These are phyloP conservation scores for Tetramorium alpestre DNA, from an alignment of 1,140 invertebrate species.

Conservation along the genomic window DNA sequence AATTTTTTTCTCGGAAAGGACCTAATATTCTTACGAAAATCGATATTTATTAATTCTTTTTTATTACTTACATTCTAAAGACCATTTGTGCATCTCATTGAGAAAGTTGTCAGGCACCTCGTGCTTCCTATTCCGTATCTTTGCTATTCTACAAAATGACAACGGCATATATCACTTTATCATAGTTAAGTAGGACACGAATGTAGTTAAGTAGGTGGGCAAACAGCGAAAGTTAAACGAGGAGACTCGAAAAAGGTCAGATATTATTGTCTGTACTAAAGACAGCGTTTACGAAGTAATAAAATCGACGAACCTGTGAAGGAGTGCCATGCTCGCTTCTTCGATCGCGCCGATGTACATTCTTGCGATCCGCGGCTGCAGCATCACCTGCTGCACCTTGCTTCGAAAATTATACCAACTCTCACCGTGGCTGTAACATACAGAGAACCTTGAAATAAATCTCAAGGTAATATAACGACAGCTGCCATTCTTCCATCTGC, in stretches of 20 bases:
- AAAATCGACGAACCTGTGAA: constrained; percentile 87
- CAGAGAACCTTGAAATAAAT: neutral
- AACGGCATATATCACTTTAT: neutral
- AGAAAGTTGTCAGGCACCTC: constrained; percentile 92
- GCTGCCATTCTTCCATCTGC: neutral
- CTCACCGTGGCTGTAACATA: constrained; percentile 90
- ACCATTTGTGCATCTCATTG: constrained; percentile 94
- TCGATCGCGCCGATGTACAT: constrained; percentile 91
- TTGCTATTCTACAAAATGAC: constrained; percentile 88
- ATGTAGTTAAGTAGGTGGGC: neutral
- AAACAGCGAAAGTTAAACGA: neutral
- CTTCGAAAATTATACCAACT: constrained; percentile 93
- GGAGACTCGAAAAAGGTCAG: constrained; percentile 12
- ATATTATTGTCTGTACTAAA: neutral
- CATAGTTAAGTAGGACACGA: neutral
- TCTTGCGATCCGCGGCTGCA: constrained; percentile 91
- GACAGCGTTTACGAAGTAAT: neutral
- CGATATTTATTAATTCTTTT: neutral
- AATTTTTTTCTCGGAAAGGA: neutral
- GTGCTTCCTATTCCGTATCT: constrained; percentile 88
- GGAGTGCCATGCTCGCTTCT: constrained; percentile 90
- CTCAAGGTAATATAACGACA: neutral
- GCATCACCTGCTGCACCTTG: constrained; percentile 93
- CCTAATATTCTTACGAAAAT: neutral
- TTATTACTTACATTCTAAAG: constrained; percentile 91